Base-by-base conservation (phyloP, 2,797 vertebrate species). In the Coregonus sp. region DNA sequence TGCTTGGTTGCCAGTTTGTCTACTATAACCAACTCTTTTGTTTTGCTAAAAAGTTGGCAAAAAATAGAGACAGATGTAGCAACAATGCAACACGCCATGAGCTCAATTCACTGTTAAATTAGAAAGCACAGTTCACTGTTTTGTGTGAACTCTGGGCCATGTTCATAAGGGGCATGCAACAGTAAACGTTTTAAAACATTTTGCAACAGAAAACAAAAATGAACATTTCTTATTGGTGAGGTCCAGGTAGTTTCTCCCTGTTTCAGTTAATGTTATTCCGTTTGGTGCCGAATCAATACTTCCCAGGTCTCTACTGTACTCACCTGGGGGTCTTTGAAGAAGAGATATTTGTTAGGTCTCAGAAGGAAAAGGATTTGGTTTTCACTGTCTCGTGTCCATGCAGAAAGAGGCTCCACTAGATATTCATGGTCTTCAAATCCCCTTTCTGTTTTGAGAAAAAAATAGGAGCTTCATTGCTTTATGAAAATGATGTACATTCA, bases 271-370 rank as follows among this genome's bases (percentile, higher is more conserved):
- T 61, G 7, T 61, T 61, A 6, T 20, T 25, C 25, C 20, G 11
- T 29, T 20, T 61, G n/a, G 7, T 61, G 56, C 56, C 2, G 18
- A 7, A n/a, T 5, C 6, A 61, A 61, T 61, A 61, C 18, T 20
- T 61, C 56, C 56, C 4, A 9, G 25, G n/a, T 25, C 59, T 63
- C 33, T n/a, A n/a, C 5, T 63, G 16, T 15, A 87, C 91, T 90
- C 86, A 97, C 98, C 97, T 99, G 98, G 1, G 98, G 98, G 85
- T 97, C 97, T 94, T 95, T 99, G 94, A 99, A 99, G 84, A 99
- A 92, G 77, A 96, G 96, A 1, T 96, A 97, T 87, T 97, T 99
- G 87, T 96, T 94, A 12, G 85, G 86, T 76, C 94, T 95, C 87
- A 98, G 95, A 80, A 95, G 90, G 90, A 99, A 99, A 33, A 96